Evolutionary conservation across 2,113 vertebrate genomes (phyloP).

Genomic region (Cepphus grylle): DNA sequence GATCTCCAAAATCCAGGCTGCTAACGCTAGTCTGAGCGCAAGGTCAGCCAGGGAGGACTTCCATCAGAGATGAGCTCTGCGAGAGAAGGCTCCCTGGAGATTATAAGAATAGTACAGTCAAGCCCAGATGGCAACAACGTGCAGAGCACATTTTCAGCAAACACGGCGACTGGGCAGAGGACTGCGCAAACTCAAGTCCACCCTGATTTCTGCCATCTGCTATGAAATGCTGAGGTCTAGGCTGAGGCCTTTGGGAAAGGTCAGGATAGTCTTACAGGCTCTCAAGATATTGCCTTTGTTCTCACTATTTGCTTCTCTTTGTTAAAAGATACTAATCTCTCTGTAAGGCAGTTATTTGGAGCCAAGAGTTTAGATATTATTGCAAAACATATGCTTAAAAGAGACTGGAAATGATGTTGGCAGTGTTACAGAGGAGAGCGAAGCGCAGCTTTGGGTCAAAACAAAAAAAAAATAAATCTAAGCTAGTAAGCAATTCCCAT

Average conservation of each 20-base stretch:
- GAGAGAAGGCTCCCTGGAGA: slow-evolving; percentile 29
- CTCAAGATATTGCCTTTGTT: slow-evolving; percentile 5
- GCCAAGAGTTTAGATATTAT: slow-evolving; percentile 52
- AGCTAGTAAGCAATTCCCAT: slow-evolving; percentile 59
- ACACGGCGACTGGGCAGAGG: background rate
- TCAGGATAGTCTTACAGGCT: background rate
- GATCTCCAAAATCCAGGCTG: background rate
- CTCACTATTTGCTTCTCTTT: slow-evolving; percentile 23
- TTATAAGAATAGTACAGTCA: slow-evolving; percentile 10
- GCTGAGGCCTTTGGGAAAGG: slow-evolving; percentile 31
- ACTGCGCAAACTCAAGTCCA: background rate
- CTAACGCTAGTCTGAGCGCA: background rate
- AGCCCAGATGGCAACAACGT: slow-evolving; percentile 23
- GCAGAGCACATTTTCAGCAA: slow-evolving; percentile 10
- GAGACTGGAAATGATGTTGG: slow-evolving; percentile 61
- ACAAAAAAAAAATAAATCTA: slow-evolving; percentile 29
- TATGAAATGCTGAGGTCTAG: background rate
- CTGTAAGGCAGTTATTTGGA: slow-evolving; percentile 1
- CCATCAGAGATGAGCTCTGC: slow-evolving; percentile 15
- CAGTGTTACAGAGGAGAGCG: slow-evolving; percentile 35
- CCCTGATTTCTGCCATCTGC: slow-evolving; percentile 4
- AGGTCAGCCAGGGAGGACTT: slow-evolving; percentile 49
- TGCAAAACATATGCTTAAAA: slow-evolving; percentile 61
- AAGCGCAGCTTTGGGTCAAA: slow-evolving; percentile 50
- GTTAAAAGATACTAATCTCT: slow-evolving; percentile 43